Conservation (phyloP, 2,113 vertebrate genomes). For the Tragelaphus scriptus region DNA sequence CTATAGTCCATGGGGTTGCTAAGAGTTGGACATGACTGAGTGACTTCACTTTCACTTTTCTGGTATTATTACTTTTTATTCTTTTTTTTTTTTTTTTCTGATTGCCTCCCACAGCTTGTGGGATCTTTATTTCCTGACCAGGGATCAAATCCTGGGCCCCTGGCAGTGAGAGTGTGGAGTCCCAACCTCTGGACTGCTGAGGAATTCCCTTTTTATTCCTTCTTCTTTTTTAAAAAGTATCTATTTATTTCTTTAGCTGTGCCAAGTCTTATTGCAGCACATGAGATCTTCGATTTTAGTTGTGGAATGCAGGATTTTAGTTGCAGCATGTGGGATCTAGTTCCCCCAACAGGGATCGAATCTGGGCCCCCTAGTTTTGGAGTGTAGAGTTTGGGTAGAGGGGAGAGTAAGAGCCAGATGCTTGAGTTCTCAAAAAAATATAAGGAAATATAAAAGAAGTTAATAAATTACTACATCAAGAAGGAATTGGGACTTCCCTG, state of each 20-base stretch:
- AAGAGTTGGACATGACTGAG: too few relatives aligned
- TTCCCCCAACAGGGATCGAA: not conserved
- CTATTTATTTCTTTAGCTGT: not conserved
- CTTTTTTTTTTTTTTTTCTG: not conserved
- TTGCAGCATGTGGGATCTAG: not conserved
- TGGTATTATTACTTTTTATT: not conserved
- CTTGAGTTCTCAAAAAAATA: not conserved
- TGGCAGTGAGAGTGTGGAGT: not conserved
- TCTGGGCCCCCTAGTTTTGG: not conserved
- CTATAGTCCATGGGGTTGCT: too few relatives aligned
- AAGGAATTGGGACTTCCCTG: not conserved
- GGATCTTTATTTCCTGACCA: not conserved
- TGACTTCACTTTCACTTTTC: not conserved
- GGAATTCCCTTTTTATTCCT: not conserved
- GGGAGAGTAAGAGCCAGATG: not conserved
- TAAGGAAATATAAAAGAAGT: not conserved
- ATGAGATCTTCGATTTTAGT: not conserved
- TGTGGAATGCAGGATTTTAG: not conserved
- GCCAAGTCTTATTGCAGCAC: not conserved
- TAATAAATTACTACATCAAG: not conserved
- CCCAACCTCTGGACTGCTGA: not conserved
- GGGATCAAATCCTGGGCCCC: not conserved
- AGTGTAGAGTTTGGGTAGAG: not conserved
- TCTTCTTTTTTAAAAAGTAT: not conserved
- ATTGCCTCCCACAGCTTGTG: not conserved